phyloP scores from a whole-genome alignment of 2,888 invertebrate species.

The Agonopterix arenella region DNA sequence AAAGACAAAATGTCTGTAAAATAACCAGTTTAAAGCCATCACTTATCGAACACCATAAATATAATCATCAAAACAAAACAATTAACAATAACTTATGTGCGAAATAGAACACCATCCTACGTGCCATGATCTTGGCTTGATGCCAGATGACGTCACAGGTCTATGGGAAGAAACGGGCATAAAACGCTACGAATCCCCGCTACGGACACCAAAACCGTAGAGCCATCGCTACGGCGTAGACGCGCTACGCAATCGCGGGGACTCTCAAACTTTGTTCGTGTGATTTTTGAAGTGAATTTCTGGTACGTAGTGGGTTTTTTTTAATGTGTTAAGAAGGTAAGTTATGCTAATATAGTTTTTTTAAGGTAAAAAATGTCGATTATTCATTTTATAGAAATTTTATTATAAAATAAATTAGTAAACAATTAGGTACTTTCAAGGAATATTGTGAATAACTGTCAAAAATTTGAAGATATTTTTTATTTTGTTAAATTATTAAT shows the following conservation, averaged over 20 bases:
- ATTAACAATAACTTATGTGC: slow-evolving; percentile 21
- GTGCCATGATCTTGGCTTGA: slow-evolving; percentile 40
- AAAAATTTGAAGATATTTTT: no score
- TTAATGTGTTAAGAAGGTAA: not conserved
- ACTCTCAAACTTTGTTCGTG: slow-evolving; percentile 15
- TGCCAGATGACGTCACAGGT: slow-evolving; percentile 58
- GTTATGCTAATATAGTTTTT: not conserved
- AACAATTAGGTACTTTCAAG: no score
- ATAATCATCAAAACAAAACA: no score
- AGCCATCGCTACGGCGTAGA: slow-evolving; percentile 56
- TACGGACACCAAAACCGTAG: slow-evolving; percentile 51
- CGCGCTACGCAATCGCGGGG: slow-evolving; percentile 45
- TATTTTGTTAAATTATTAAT: no score
- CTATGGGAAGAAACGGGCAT: slow-evolving; percentile 20
- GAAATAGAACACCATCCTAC: slow-evolving; percentile 47
- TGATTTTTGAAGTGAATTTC: slow-evolving; percentile 7
- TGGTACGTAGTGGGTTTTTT: not conserved
- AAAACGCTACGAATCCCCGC: slow-evolving; percentile 46
- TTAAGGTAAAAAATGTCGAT: no score
- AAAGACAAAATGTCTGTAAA: no score
- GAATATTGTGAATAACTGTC: no score
- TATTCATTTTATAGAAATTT: no score
- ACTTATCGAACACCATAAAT: no score
- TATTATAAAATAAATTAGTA: no score
- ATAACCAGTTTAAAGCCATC: no score